These are phyloP conservation scores for Synergus laeviventris DNA, from an alignment of 2,888 invertebrate genomes.

Conservation along the genomic window DNA sequence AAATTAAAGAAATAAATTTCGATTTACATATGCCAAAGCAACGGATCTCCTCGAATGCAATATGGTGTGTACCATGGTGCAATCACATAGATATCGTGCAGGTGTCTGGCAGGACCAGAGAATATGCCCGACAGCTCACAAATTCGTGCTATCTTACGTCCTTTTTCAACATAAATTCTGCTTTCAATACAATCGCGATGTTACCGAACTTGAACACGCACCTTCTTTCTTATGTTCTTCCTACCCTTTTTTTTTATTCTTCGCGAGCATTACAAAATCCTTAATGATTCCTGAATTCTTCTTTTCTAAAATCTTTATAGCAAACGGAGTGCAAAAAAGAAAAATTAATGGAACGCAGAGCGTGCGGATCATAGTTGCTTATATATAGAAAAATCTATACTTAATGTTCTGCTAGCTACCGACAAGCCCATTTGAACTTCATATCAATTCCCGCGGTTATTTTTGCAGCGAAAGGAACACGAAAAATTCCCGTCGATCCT, in stretches of 20 bases:
- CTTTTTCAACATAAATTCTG: slow-evolving; percentile 56
- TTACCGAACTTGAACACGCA: slow-evolving; percentile 35
- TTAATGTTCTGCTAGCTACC: background rate
- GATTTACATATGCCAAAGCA: slow-evolving; percentile 56
- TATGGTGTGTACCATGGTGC: slow-evolving; percentile 59
- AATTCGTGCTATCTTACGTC: slow-evolving; percentile 49
- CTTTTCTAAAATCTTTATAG: too few species aligned
- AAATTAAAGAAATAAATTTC: slow-evolving; percentile 56
- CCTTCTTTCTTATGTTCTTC: slow-evolving; percentile 20
- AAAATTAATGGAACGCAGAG: too few species aligned
- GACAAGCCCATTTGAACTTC: background rate
- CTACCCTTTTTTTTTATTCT: slow-evolving; percentile 8
- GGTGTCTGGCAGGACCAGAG: slow-evolving; percentile 58
- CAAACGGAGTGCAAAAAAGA: too few species aligned
- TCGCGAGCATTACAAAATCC: background rate
- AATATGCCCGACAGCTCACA: slow-evolving; percentile 56
- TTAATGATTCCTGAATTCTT: background rate
- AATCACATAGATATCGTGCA: slow-evolving; percentile 58
- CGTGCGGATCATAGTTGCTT: too few species aligned
- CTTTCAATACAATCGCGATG: slow-evolving; percentile 40
- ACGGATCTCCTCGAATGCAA: slow-evolving; percentile 59
- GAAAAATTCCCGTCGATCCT: slow-evolving; percentile 7
- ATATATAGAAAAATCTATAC: too few species aligned
- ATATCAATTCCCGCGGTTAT: slow-evolving; percentile 31
- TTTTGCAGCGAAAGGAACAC: background rate